Base-by-base conservation (phyloP, 2,797 vertebrate species). In the Carapus acus region DNA sequence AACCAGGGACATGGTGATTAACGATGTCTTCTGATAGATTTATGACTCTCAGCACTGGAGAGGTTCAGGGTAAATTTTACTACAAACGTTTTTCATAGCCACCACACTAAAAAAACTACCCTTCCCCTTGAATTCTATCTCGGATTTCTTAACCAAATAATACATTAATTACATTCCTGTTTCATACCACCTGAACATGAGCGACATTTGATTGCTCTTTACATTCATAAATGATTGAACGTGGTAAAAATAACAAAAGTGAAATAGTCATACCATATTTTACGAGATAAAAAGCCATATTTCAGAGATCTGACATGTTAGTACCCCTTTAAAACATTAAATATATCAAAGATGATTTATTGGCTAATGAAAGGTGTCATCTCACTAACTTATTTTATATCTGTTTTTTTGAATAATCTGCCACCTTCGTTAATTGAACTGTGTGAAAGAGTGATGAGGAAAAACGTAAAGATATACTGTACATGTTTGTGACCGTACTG, bases 11-110 rank as follows among this genome's bases (percentile, higher is more conserved):
- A 46, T 42, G 62, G 73, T 83, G 75, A 78, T 83, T 83, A 78
- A 82, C 83, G 79, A 83, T 74, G 69, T 69, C 79, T 84, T 84
- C 86, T 87, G 84, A 88, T 77, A 82, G 86, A 74, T 88, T 88
- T 87, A 88, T 86, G 80, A 86, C 73, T 83, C 65, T 65, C n/a
- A 83, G 59, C 65, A 74, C 65, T 58, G 56, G 75, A 76, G 79
- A 78, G 74, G 69, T 71, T 78, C 73, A 62, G 59, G 82, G 76
- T 69, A 73, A 76, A 47, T 71, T 83, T 69, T 76, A 67, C 70
- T 69, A 78, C 72, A 71, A 52, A 54, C 58, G 41, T 76, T 81
- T 55, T 74, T 83, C 65, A 80, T 56, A 77, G 79, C 72, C 73
- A 80, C 81, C 80, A 82, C 43, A 40, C 58, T 67, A 66, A 67